A percentile compares a stretch with the other conserved stretches of the same genome.
Evolutionary conservation across 1,140 invertebrate species (phyloP).

Genomic region (Zophobas morio): DNA sequence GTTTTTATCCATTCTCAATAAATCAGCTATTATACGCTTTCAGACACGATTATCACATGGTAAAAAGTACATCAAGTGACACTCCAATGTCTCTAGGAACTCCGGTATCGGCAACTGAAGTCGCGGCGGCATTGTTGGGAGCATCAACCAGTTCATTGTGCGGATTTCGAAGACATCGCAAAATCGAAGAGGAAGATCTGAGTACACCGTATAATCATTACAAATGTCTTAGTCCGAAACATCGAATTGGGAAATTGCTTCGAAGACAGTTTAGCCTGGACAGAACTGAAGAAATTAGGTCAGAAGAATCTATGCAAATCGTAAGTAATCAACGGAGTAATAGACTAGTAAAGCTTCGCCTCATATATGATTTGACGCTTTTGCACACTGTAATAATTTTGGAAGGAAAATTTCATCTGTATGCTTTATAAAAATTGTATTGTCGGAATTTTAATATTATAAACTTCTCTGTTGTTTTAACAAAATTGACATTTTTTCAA

Average conservation of each 20-base stretch:
- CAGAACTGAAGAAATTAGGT: conserved; percentile 72
- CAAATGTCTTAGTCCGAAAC: conserved; percentile 80
- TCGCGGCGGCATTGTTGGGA: conserved; percentile 71
- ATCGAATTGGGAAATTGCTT: conserved; percentile 71
- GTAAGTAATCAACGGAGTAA: conserved; percentile 30
- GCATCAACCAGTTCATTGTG: conserved; percentile 70
- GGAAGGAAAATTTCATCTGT: no score
- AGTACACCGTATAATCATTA: conserved; percentile 80
- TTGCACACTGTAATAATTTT: no score
- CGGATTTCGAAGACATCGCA: conserved; percentile 66
- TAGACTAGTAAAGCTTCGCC: no score
- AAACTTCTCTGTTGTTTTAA: no score
- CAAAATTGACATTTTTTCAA: no score
- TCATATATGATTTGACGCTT: no score
- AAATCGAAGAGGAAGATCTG: conserved; percentile 74
- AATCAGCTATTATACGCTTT: conserved; percentile 13
- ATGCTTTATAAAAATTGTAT: no score
- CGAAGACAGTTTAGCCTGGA: conserved; percentile 81
- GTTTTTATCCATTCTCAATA: not conserved
- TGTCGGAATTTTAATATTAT: no score
- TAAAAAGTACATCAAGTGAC: conserved; percentile 69
- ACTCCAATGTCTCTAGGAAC: conserved; percentile 66
- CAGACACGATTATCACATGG: conserved; percentile 59
- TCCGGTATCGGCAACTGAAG: conserved; percentile 71
- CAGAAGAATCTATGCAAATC: conserved; percentile 47